Base-by-base conservation (phyloP, 2,888 invertebrate species). In the Chromoteleia sp. region DNA sequence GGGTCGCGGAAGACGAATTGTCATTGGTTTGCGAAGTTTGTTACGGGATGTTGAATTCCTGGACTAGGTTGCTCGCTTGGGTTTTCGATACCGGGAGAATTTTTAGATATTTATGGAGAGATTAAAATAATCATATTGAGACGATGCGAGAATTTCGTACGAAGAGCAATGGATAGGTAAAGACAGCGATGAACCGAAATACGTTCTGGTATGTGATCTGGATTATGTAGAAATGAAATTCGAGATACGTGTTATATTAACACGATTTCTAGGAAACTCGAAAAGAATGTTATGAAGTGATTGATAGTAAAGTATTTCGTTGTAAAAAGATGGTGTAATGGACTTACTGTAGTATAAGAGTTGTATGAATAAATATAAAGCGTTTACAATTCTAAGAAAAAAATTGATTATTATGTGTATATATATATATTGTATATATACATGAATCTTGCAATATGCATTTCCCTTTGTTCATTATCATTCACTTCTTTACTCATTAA, bases 71-170 rank as follows among this genome's bases (percentile, higher is more conserved):
- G 8, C 7, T 15, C 33, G 15, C 33, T 10, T 48, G 48, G n/a
- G n/a, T n/a, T n/a, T n/a, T n/a, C n/a, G n/a, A n/a, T n/a, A n/a
- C n/a, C n/a, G n/a, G n/a, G n/a, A n/a, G n/a, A n/a, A n/a, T n/a
- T 68, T 43, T 68, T 45, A 41, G 33, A 68, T 68, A 45, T 56
- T 68, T 54, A 33, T 56, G 45, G 12, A 33, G 56, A 19, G 68
- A 56, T 68, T 56, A 36, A 45, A 68, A 68, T 68, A 45, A 68
- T 68, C 56, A 45, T n/a, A 33, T 56, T 68, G 65, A 10, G 10
- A 1, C 3, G 29, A 29, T 29, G 14, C 12, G 25, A 14, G 8
- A 29, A 43, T 43, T 17, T 3, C 17, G 4, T 25, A 39, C 29
- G 7, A 43, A 14, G 29, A 10, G 48, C 25, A n/a, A 29, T 29